A percentile compares a stretch with the other conserved stretches of the same genome.
Conservation (phyloP, 2,113 vertebrate genomes). For the Phalacrocorax aristotelis region DNA sequence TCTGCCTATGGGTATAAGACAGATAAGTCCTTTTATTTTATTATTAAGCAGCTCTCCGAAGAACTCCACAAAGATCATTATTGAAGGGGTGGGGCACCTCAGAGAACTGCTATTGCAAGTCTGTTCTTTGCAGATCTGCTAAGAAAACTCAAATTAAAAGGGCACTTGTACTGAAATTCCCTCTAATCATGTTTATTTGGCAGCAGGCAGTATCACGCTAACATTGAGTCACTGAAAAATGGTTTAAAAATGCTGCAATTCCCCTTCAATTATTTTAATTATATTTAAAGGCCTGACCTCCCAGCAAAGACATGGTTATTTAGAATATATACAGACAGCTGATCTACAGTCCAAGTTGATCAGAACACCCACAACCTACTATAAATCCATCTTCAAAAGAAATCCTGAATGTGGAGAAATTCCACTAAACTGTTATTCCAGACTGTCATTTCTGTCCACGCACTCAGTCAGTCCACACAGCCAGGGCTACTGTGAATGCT, state of each 20-base stretch:
- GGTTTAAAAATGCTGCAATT: neutral
- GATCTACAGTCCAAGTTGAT: neutral
- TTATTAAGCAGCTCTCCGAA: constrained; percentile 61
- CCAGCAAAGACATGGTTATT: neutral
- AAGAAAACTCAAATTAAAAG: constrained; percentile 28
- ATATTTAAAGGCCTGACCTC: neutral
- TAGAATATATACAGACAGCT: neutral
- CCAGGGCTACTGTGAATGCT: neutral
- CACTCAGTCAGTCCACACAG: neutral
- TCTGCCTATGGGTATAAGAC: constrained; percentile 67
- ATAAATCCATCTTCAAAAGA: neutral
- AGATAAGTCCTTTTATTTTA: constrained; percentile 62
- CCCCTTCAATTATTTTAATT: constrained; percentile 11
- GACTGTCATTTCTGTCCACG: neutral
- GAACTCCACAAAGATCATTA: constrained; percentile 37
- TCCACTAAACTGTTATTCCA: neutral
- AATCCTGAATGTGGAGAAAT: neutral
- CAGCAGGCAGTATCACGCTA: neutral
- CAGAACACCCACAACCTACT: neutral
- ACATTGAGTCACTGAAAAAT: neutral
- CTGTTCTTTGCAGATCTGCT: constrained; percentile 55
- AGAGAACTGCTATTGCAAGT: constrained; percentile 55
- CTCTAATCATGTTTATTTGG: constrained; percentile 6
- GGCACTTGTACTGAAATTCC: constrained; percentile 64
- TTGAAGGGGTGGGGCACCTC: neutral